phyloP scores from a whole-genome alignment of 2,888 invertebrate genomes.

The Tipula vernalis region DNA sequence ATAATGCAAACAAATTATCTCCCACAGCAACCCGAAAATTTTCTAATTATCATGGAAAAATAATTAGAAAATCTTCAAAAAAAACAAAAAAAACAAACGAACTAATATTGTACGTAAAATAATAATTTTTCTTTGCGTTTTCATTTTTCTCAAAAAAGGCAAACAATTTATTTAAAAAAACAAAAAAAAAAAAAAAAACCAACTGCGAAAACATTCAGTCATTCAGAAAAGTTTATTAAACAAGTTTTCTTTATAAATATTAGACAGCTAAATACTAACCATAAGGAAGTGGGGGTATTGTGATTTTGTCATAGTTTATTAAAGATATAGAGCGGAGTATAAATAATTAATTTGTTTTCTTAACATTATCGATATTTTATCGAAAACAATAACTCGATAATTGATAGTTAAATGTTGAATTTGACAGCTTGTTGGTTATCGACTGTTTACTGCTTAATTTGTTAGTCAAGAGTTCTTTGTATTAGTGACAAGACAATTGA shows the following conservation, averaged over 20 bases:
- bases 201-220: neutral
- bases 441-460: neutral
- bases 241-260: neutral
- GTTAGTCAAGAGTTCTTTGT: too few species aligned
- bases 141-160: neutral
- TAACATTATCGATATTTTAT: neutral
- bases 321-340: neutral
- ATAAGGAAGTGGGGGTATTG: neutral
- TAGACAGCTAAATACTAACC: neutral
- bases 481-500: too few species aligned
- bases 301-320: neutral
- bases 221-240: neutral
- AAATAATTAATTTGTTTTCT: neutral
- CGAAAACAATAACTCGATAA: neutral
- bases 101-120: neutral
- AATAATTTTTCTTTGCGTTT: neutral
- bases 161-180: neutral
- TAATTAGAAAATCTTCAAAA: neutral
- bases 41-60: slow-evolving; percentile 4
- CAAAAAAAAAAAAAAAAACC: neutral
- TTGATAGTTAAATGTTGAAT: neutral
- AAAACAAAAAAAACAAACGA: neutral
- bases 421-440: neutral
- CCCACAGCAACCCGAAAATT: neutral
- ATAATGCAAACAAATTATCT: neutral